Conservation (phyloP, 2,113 vertebrate species). For the Phylloscopus trochiloides region DNA sequence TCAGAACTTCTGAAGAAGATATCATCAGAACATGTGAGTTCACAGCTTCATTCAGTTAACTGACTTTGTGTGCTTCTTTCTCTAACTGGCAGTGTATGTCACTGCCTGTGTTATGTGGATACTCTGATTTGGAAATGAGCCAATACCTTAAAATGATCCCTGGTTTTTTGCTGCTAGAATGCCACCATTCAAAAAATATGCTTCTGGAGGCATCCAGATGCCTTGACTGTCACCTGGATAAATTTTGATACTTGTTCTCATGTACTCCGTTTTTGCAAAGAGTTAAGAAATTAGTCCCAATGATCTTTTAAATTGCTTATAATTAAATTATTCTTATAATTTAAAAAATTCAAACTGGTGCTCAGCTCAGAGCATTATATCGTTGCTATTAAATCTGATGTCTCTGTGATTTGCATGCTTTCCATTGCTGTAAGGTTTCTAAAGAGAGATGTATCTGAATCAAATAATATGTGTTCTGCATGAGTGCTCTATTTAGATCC, state of each 20-base stretch:
- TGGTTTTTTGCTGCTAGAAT: neutral
- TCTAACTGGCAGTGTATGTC: neutral
- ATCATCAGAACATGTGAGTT: slow-evolving; percentile 92
- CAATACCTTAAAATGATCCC: neutral
- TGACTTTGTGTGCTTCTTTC: neutral
- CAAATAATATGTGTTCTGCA: neutral
- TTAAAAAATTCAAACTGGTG: neutral
- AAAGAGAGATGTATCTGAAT: neutral
- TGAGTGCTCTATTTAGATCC: neutral
- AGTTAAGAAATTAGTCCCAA: neutral
- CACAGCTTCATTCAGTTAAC: neutral
- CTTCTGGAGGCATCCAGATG: neutral
- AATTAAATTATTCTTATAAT: neutral
- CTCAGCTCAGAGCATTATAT: neutral
- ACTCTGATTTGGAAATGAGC: neutral
- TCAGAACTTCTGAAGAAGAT: slow-evolving; percentile 94
- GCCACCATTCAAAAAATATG: neutral
- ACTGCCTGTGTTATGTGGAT: neutral
- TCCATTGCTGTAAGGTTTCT: neutral
- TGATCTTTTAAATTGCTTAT: neutral
- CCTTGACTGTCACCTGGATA: neutral
- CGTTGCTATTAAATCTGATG: neutral
- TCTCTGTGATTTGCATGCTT: neutral
- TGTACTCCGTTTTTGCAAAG: neutral
- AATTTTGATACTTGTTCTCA: neutral